Evolutionary conservation across 2,113 vertebrate species (phyloP), one percentile per base, ranked within the genome.

Genomic region (Rhinolophus ferrumequinum): DNA sequence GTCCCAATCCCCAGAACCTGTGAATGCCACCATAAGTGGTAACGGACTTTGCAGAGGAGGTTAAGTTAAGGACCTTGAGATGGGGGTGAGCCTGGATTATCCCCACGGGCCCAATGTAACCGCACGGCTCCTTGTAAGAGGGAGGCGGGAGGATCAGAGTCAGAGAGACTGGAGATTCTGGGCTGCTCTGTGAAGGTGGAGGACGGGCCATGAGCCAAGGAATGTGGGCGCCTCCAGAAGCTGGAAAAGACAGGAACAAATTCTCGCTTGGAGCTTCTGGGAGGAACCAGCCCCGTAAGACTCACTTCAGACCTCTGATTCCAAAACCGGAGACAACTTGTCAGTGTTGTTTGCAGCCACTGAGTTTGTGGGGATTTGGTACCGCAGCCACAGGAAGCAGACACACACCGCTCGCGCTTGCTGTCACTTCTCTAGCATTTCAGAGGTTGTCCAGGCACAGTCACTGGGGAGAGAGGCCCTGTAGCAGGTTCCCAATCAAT

Each of bases 71-170:
- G 33, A 6, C 10, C 41, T 62, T 50, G 62, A 35, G 62, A 18
- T 18, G 22, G 8, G 82, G 5, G 22, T 66, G 11, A 15, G 24
- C 62, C 75, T 26, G 62, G 81, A 30, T 52, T 16, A 26, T 35
- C 33, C 12, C 28, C 38, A 24, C 5, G 22, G 38, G 6, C 35
- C 38, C 21, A 0, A 0, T 41, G 24, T 26, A 5, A 19, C 18
- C 35, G 11, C 24, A 11, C 12, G 79, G 24, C 56, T 30, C 15
- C 24, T 41, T 38, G 5, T 44, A 19, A 19, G 10, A n/a, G 75
- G 16, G 73, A 33, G 44, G 47, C 0, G 38, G 73, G 56, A 28
- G 56, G 54, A 24, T 60, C 35, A 0, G 0, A 2, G 15, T 15
- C 38, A 73, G 38, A 44, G 79, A 41, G 24, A 3, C 4, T 6